Percentiles rank a stretch among this genome's conserved stretches.
phyloP scores from a whole-genome alignment of 1,140 invertebrate genomes.

The Micrasema minimum region DNA sequence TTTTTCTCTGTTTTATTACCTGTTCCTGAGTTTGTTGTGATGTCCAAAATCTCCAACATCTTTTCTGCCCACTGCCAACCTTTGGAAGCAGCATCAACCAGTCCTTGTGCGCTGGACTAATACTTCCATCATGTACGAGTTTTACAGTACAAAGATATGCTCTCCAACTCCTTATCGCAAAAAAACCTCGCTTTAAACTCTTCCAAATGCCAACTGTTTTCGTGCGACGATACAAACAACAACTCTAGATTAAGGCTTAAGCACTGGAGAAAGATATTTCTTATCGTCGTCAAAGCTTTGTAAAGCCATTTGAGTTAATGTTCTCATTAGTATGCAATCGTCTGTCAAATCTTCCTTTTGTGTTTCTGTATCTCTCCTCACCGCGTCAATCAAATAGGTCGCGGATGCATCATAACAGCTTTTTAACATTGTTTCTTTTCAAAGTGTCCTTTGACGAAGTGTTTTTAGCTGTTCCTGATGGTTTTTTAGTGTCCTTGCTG shows the following conservation, averaged over 20 bases:
- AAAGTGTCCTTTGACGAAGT: constrained; percentile 46
- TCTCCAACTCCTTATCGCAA: constrained; percentile 66
- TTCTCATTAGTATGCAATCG: constrained; percentile 66
- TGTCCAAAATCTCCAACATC: constrained; percentile 69
- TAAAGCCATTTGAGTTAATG: constrained; percentile 73
- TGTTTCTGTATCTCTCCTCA: constrained; percentile 68
- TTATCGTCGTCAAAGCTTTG: constrained; percentile 61
- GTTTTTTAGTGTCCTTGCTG: constrained; percentile 35
- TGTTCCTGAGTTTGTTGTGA: constrained; percentile 32
- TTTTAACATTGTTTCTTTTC: constrained; percentile 62
- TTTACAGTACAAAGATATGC: constrained; percentile 69
- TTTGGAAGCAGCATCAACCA: constrained; percentile 71
- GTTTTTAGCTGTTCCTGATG: constrained; percentile 3
- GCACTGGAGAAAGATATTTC: constrained; percentile 66
- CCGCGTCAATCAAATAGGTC: constrained; percentile 69
- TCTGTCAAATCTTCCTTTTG: constrained; percentile 65
- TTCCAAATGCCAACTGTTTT: constrained; percentile 73
- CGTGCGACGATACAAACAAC: constrained; percentile 69
- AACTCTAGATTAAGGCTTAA: constrained; percentile 73
- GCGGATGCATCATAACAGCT: constrained; percentile 70
- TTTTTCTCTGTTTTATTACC: too few species aligned
- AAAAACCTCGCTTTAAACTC: constrained; percentile 68
- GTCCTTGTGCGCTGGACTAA: constrained; percentile 69
- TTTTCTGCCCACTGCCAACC: constrained; percentile 72
- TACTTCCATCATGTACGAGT: constrained; percentile 67